Conservation (phyloP, 2,113 vertebrate genomes). For the Saccopteryx bilineata region DNA sequence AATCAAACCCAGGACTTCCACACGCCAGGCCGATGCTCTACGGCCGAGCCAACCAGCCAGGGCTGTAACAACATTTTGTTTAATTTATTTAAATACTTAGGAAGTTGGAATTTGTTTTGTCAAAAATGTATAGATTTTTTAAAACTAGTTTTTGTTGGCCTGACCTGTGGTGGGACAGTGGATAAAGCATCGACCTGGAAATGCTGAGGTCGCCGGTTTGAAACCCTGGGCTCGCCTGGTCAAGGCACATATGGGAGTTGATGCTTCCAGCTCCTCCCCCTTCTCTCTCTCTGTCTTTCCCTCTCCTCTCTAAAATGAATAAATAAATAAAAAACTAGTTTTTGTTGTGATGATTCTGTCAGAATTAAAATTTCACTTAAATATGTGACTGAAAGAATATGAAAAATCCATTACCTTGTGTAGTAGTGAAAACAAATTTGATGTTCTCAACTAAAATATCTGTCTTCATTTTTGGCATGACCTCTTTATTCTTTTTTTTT, state of each 20-base stretch:
- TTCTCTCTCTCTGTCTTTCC: too few species aligned
- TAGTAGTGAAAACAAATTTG: slow-evolving; percentile 49
- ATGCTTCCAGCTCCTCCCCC: too few species aligned
- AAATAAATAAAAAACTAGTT: slow-evolving; percentile 60
- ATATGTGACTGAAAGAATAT: slow-evolving; percentile 23
- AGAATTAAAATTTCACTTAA: slow-evolving; percentile 30
- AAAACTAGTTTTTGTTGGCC: slow-evolving; percentile 55
- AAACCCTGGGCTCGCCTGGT: too few species aligned
- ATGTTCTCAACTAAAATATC: not conserved
- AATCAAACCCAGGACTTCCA: too few species aligned
- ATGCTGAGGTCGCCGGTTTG: too few species aligned
- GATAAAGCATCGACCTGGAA: too few species aligned
- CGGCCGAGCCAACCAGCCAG: too few species aligned
- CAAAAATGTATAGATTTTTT: slow-evolving; percentile 1
- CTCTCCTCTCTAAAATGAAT: too few species aligned
- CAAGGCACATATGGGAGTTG: too few species aligned
- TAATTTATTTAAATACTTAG: slow-evolving; percentile 40
- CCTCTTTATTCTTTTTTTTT: slow-evolving; percentile 61
- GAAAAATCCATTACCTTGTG: slow-evolving; percentile 11
- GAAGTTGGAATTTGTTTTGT: slow-evolving; percentile 51
- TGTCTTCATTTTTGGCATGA: slow-evolving; percentile 27
- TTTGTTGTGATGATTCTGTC: slow-evolving; percentile 45
- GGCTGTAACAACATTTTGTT: slow-evolving; percentile 7
- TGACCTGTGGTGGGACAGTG: too few species aligned
- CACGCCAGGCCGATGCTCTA: too few species aligned